Percentiles rank a stretch among this genome's conserved stretches.
These are phyloP conservation scores for Sebastes flavidus DNA, from an alignment of 2,797 vertebrate genomes.

Conservation along the genomic window DNA sequence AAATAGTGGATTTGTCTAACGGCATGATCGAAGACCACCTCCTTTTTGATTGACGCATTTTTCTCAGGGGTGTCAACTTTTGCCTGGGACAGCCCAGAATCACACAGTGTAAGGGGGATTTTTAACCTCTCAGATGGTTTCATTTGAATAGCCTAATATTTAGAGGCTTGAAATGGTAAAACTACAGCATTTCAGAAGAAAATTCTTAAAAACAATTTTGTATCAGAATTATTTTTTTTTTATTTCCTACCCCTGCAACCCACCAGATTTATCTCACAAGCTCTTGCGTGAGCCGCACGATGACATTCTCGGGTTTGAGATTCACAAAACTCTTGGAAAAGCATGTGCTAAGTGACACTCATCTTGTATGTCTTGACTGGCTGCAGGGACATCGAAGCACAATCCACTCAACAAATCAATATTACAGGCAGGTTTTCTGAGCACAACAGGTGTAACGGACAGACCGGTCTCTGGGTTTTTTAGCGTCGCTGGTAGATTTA, in stretches of 20 bases:
- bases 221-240: neutral
- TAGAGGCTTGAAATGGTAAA: neutral
- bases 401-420: conserved; percentile 42
- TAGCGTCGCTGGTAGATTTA: neutral
- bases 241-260: neutral
- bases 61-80: neutral
- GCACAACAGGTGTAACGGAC: conserved; percentile 43
- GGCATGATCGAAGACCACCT: neutral
- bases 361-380: neutral
- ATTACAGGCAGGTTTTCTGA: conserved; percentile 31
- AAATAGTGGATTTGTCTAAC: neutral
- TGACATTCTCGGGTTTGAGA: neutral
- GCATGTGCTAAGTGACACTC: neutral
- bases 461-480: neutral
- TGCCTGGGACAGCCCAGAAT: neutral
- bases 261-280: neutral
- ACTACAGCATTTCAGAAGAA: neutral
- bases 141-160: neutral
- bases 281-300: neutral
- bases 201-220: neutral
- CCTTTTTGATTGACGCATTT: neutral
- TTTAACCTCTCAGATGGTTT: neutral
- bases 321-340: neutral
- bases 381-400: neutral
- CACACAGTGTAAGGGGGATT: neutral